These are phyloP conservation scores for Tigriopus japonicus DNA, from an alignment of 1,140 invertebrate genomes.

Conservation along the genomic window DNA sequence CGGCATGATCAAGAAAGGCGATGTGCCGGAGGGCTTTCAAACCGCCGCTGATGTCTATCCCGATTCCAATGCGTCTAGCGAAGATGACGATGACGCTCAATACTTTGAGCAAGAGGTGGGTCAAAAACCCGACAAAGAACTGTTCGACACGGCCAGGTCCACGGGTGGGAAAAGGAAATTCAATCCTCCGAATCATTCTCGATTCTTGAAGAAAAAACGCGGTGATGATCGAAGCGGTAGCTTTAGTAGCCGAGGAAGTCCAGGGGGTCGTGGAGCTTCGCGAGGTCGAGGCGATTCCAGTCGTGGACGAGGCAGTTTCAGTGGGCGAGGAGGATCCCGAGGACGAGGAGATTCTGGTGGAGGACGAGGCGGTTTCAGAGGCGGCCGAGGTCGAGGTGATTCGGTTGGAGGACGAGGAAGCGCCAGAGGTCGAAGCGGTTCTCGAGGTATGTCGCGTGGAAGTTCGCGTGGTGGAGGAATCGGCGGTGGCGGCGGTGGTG, in stretches of 20 bases:
- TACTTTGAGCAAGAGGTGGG: slow-evolving; percentile 72
- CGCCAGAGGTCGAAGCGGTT: neutral
- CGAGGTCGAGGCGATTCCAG: neutral
- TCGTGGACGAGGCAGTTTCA: neutral
- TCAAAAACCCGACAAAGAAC: slow-evolving; percentile 58
- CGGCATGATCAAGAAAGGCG: slow-evolving; percentile 38
- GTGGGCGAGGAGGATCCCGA: too few species aligned
- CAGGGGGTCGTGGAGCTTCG: neutral
- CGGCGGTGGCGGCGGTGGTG: neutral
- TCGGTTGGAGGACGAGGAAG: neutral
- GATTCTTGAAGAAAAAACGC: neutral
- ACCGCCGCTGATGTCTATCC: neutral
- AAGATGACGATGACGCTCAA: slow-evolving; percentile 47
- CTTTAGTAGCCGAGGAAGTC: neutral
- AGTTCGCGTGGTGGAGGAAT: neutral
- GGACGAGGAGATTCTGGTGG: too few species aligned
- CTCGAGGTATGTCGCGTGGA: neutral
- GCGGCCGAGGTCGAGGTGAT: too few species aligned
- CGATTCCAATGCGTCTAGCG: slow-evolving; percentile 3
- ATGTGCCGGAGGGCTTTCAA: slow-evolving; percentile 1
- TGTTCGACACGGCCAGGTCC: neutral
- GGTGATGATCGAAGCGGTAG: neutral
- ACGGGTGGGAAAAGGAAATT: neutral
- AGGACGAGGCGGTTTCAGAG: too few species aligned
- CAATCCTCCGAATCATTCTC: neutral